Conservation (phyloP, 2,797 vertebrate genomes). For the Phrynocephalus guinanensis region DNA sequence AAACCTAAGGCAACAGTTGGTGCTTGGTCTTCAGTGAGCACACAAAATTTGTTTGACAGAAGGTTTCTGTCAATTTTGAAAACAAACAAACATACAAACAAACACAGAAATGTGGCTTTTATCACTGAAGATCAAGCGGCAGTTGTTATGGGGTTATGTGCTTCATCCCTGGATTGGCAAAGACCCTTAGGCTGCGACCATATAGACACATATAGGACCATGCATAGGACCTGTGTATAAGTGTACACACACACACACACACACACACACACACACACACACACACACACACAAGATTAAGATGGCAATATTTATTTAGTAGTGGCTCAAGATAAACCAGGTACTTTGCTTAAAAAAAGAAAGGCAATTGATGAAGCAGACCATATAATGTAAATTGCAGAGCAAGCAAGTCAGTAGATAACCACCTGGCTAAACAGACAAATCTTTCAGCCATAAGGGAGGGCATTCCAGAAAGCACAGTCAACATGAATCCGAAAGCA, state of each 20-base stretch:
- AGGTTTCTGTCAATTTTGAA: not conserved
- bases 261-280: no score
- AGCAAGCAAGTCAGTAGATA: not conserved
- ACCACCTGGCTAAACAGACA: not conserved
- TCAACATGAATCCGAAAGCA: not conserved
- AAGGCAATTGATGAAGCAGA: not conserved
- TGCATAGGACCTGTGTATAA: not conserved
- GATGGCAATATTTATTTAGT: not conserved
- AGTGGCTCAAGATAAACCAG: not conserved
- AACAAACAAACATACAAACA: not conserved
- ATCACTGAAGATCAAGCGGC: not conserved
- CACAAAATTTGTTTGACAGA: not conserved
- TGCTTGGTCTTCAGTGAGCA: not conserved
- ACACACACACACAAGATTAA: no score
- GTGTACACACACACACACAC: not conserved
- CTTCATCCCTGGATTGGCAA: not conserved
- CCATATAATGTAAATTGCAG: not conserved
- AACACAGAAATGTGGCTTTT: not conserved
- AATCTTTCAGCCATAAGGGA: not conserved
- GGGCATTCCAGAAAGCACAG: not conserved
- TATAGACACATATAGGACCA: not conserved
- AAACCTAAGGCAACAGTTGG: not conserved
- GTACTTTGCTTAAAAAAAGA: not conserved
- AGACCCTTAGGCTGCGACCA: not conserved
- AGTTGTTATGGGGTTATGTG: not conserved